Evolutionary conservation across 2,113 vertebrate genomes (phyloP), one percentile per base, ranked within the genome.

Genomic region (Rhinoptilus africanus): DNA sequence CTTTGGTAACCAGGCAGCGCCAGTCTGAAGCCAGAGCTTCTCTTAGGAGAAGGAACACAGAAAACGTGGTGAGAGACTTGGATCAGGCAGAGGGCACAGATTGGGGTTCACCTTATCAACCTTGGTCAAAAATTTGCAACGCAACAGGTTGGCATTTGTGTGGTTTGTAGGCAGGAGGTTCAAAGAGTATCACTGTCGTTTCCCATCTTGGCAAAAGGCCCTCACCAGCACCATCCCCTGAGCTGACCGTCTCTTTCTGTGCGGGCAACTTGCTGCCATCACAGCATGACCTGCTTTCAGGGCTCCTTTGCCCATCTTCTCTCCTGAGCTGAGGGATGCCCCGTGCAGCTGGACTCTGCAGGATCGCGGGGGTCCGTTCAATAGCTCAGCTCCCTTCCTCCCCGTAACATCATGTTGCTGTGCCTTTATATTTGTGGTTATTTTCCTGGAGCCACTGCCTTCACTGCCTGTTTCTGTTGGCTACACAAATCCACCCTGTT

Each of bases 401-500:
- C 41, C 48, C 41, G 6, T 11, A 72, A 28, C 9, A 78, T 32
- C 34, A 1, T 0, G 2, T 47, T 84, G 50, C 66, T 67, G 34
- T 48, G 28, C 23, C 30, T 84, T 82, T 53, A 3, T 67, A 54
- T 63, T 78, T 87, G 41, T 80, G 64, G 66, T 69, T 89, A 68
- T 87, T 94, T 91, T 67, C 73, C 39, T 87, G 69, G 74, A 89
- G 51, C 16, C 4, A 1, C 57, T 76, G 59, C 66, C 60, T 88
- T 82, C 67, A 26, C 56, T 64, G 67, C 60, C 64, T 45, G 32
- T 63, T 73, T 92, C 81, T 94, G 53, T 76, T 93, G 74, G 43
- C 56, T 85, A 51, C 48, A 50, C 77, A 93, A 75, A 88, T 54
- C 73, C 7, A 12, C 48, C 75, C 81, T 45, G 30, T 78, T 74